Base-by-base conservation (phyloP, 2,888 invertebrate genomes). In the Platypus cylindrus region DNA sequence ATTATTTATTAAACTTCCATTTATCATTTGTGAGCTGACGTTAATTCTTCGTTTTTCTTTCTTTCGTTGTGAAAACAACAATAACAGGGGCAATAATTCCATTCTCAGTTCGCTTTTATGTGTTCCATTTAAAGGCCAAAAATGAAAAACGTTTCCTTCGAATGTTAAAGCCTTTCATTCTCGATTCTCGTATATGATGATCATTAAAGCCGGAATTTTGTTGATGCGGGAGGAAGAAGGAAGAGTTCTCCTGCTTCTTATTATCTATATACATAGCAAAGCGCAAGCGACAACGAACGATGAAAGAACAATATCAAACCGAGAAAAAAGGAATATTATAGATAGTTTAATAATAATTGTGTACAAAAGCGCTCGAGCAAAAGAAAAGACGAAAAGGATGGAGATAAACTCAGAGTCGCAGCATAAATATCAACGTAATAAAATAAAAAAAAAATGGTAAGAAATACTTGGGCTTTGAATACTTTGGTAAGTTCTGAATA, bases 321-420 rank as follows among this genome's bases (percentile, higher is more conserved):
- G 13, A 31, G 17, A n/a, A 5, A 18, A 16, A n/a, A 17, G 15
- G 11, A 18, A 34, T 28, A 38, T 37, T 35, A 41, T 34, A 41
- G 38, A 41, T 41, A 41, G 41, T 41, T 41, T 41, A 41, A 38
- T 41, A 41, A 41, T 41, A 41, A 41, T 41, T 41, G 41, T 38
- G 38, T n/a, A n/a, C 35, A 31, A 36, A 30, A 36, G 28, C 29
- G 36, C 36, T 24, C 22, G 30, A 36, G 36, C 34, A 30, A 29
- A 22, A 16, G 15, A 37, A 41, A 25, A 12, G 41, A 35, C 35
- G 41, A 27, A 16, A n/a, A 5, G 25, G 5, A 20, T 20, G 20
- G 7, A n/a, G n/a, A n/a, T n/a, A n/a, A n/a, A n/a, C n/a, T n/a
- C n/a, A n/a, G n/a, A n/a, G n/a, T n/a, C n/a, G n/a, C n/a, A n/a